phyloP scores from a whole-genome alignment of 2,113 vertebrate genomes.

The Circaetus cinerascens region DNA sequence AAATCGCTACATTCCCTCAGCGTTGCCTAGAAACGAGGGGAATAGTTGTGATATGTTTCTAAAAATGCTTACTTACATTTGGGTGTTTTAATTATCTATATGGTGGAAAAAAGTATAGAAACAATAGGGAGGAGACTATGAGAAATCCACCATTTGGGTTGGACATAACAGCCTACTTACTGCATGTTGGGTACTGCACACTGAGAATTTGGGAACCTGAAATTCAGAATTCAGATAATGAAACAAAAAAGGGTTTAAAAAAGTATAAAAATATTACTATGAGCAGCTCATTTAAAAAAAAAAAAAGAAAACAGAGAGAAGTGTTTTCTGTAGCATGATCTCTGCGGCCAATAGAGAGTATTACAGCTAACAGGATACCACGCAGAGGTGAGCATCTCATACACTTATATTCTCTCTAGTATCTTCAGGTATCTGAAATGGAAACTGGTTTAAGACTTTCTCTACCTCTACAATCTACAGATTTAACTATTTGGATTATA shows the following conservation, averaged over 20 bases:
- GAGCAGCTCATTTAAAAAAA: neutral
- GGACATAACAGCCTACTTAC: neutral
- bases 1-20: constrained; percentile 27
- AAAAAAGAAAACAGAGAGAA: neutral
- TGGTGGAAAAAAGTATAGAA: neutral
- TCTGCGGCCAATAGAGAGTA: neutral
- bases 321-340: neutral
- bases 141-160: neutral
- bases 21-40: constrained; percentile 69
- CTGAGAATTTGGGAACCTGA: neutral
- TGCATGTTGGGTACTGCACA: neutral
- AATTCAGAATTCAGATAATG: neutral
- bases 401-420: neutral
- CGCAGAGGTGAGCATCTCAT: neutral
- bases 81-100: constrained; percentile 24
- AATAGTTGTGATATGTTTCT: constrained; percentile 33
- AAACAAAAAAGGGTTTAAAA: neutral
- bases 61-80: constrained; percentile 31
- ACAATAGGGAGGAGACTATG: neutral
- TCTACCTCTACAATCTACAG: neutral
- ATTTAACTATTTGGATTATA: neutral
- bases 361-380: neutral
- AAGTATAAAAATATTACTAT: neutral
- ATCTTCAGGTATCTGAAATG: neutral
- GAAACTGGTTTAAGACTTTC: neutral